Evolutionary conservation across 35 echinoderm and acorn worm species (phyloP).

Genomic region (Amphiura filiformis): DNA sequence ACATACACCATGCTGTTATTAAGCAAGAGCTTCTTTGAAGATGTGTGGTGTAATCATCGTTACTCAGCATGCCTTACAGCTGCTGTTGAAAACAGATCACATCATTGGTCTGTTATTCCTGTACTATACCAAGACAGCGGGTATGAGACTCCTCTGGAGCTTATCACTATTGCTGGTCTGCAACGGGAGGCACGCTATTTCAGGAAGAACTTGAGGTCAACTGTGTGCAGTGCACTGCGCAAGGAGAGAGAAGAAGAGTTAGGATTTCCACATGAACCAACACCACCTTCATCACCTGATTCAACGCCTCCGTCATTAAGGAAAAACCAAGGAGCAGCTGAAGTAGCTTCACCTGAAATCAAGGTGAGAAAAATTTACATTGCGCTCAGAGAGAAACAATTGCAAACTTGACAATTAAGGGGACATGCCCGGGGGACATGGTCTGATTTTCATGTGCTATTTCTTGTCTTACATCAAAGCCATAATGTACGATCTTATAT

Average conservation of each 20-base stretch:
- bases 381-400: too few species aligned
- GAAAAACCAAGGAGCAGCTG: neutral
- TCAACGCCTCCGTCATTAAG: neutral
- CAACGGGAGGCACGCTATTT: neutral
- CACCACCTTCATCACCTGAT: neutral
- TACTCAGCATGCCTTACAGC: neutral
- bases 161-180: neutral
- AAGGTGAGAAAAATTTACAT: neutral
- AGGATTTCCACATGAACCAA: neutral
- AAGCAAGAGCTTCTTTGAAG: neutral
- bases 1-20: neutral
- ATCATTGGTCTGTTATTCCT: constrained; percentile 1
- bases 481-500: too few species aligned
- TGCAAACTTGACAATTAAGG: too few species aligned
- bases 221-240: neutral
- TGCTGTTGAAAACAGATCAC: neutral
- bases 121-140: neutral
- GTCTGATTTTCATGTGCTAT: too few species aligned
- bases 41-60: neutral
- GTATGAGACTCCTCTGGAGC: neutral
- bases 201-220: neutral
- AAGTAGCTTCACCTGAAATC: neutral
- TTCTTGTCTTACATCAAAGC: too few species aligned
- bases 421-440: too few species aligned
- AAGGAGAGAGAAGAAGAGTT: neutral